These are phyloP conservation scores for Lycaena phlaeas DNA, from an alignment of 2,888 invertebrate genomes.

Conservation along the genomic window DNA sequence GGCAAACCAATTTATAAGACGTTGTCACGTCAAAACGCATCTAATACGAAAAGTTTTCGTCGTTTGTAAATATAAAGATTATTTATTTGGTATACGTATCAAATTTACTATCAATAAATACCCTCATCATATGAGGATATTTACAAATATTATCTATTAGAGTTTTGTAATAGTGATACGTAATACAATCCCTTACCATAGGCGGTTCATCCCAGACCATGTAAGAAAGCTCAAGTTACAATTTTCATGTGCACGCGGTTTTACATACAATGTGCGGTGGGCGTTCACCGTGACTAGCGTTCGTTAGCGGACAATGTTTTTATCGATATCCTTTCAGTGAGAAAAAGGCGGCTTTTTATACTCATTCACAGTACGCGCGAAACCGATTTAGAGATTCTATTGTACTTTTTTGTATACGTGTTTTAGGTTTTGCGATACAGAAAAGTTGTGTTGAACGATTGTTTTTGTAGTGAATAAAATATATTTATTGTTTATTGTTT, in stretches of 20 bases:
- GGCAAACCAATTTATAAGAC: no score
- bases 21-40: no score
- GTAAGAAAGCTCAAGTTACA: conserved; percentile 43
- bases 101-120: no score
- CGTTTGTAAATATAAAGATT: no score
- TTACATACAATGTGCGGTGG: conserved; percentile 62
- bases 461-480: no score
- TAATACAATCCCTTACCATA: conserved; percentile 29
- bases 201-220: conserved; percentile 49
- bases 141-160: no score
- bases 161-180: conserved; percentile 9
- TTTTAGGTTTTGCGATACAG: no score
- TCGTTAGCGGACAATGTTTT: not conserved
- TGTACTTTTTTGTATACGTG: not conserved
- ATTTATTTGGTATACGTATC: no score
- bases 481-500: no score
- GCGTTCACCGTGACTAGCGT: conserved; percentile 32
- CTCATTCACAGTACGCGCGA: not conserved
- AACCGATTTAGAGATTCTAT: not conserved
- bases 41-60: no score
- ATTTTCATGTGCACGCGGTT: conserved; percentile 34
- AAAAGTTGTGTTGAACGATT: no score
- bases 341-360: not conserved
- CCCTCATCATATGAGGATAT: no score
- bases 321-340: not conserved